Conservation (phyloP, 2,113 vertebrate species). For the Bufo bufo region DNA sequence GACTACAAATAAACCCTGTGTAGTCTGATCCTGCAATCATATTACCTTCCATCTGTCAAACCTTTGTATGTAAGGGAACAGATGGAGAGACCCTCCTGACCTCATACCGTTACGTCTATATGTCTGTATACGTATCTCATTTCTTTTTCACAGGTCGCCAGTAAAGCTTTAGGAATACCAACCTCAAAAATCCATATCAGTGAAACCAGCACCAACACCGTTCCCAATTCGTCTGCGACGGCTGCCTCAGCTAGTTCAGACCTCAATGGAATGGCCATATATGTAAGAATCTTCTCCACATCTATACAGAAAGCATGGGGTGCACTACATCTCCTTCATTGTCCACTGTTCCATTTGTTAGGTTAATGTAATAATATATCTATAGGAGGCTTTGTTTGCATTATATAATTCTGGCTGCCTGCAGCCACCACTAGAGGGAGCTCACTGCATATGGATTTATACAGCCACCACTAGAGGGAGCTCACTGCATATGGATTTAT, state of each 20-base stretch:
- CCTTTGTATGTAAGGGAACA: too few species aligned
- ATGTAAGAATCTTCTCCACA: slow-evolving; percentile 66
- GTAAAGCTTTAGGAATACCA: slow-evolving; percentile 81
- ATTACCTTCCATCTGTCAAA: too few species aligned
- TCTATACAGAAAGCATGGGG: neutral
- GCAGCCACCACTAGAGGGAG: too few species aligned
- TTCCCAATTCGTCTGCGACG: slow-evolving; percentile 91
- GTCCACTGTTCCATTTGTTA: neutral
- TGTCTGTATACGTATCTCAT: neutral
- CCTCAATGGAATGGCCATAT: slow-evolving; percentile 89
- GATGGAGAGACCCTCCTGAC: too few species aligned
- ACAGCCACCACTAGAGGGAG: too few species aligned
- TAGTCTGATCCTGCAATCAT: neutral
- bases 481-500: too few species aligned
- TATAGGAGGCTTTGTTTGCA: too few species aligned
- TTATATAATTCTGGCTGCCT: too few species aligned
- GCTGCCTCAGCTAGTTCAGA: slow-evolving; percentile 89
- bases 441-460: too few species aligned
- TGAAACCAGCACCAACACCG: slow-evolving; percentile 94
- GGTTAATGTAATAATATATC: too few species aligned
- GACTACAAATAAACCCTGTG: neutral
- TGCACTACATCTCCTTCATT: neutral
- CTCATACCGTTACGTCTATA: neutral
- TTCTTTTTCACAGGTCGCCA: slow-evolving; percentile 82
- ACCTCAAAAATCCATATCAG: slow-evolving; percentile 86